Evolutionary conservation across 2,888 invertebrate genomes (phyloP), one percentile per base, ranked within the genome.

Genomic region (Venusia cambrica): DNA sequence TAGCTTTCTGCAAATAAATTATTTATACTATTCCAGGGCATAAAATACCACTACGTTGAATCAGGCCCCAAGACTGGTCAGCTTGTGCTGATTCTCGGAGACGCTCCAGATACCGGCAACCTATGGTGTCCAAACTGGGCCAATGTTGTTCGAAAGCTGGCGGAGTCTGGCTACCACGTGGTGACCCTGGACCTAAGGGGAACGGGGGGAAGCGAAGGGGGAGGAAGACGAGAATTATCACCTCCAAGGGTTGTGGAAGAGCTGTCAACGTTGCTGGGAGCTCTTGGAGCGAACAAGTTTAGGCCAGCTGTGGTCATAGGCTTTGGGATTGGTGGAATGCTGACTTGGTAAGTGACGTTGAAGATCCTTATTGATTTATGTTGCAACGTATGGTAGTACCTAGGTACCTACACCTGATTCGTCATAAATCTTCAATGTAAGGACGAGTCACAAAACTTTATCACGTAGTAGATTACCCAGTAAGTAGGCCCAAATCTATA

Each of bases 41-140:
- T 81, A 6, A 87, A 87, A 68, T 87, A 87, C 48, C 87, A 87
- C 48, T 87, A 87, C 52, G 80, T 85, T 7, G 80, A 84, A 58
- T 77, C 77, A 1, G 87, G 87, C 0, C 76, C 79, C 1, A 76
- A 70, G 46, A 54, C 60, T 5, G 83, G 83, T 0, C 65, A 66
- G 33, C 48, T 68, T 14, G 67, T 83, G 0, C 54, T 87, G 1
- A 70, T 85, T n/a, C 60, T 87, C 1, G 78, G 81, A 5, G 77
- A 87, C 37, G 83, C 87, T 0, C 87, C 85, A 3, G 80, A 84
- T 17, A 60, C 66, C 0, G 70, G 68, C 0, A 69, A 73, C 16
- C 49, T 80, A 0, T 80, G 80, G 75, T 68, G 73, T 1, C 71
- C 77, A 0, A 74, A 62, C 18, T 85, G 84, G 85, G 57, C 68